These are phyloP conservation scores for Ectobius pallidus DNA, from an alignment of 2,888 invertebrate genomes.

Conservation along the genomic window DNA sequence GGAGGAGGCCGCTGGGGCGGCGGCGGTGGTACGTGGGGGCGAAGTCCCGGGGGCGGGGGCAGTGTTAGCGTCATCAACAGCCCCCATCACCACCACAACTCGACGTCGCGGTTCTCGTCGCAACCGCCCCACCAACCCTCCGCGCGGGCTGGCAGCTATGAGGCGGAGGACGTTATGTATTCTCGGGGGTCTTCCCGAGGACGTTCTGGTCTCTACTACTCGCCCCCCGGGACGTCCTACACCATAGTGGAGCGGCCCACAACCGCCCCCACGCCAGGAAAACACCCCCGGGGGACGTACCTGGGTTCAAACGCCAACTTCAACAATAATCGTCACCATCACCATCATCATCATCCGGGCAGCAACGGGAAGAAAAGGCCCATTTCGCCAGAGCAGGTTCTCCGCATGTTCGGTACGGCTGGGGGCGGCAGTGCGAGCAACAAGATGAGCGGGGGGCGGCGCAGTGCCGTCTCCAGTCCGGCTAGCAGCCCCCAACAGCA, in stretches of 20 bases:
- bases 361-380: conserved; percentile 73
- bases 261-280: conserved; percentile 44
- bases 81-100: conserved; percentile 50
- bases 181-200: conserved; percentile 52
- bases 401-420: conserved; percentile 54
- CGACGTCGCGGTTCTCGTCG: conserved; percentile 34
- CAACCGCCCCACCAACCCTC: conserved; percentile 44
- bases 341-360: conserved; percentile 37
- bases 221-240: conserved; percentile 87
- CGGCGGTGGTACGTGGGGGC: conserved; percentile 44
- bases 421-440: conserved; percentile 23
- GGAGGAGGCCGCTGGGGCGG: conserved; percentile 48
- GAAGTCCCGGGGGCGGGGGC: conserved; percentile 43
- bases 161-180: conserved; percentile 53
- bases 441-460: conserved; percentile 55
- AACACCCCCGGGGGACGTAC: conserved; percentile 67
- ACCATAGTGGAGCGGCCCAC: conserved; percentile 77
- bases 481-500: conserved; percentile 26
- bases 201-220: conserved; percentile 76
- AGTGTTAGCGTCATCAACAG: conserved; percentile 50
- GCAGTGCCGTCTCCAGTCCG: conserved; percentile 68
- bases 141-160: conserved; percentile 45
- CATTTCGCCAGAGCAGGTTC: conserved; percentile 80
- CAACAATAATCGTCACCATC: conserved; percentile 24
- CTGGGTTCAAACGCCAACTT: conserved; percentile 67